These are phyloP conservation scores for Clarias batrachus DNA, from an alignment of 2,113 vertebrate species.

Conservation along the genomic window DNA sequence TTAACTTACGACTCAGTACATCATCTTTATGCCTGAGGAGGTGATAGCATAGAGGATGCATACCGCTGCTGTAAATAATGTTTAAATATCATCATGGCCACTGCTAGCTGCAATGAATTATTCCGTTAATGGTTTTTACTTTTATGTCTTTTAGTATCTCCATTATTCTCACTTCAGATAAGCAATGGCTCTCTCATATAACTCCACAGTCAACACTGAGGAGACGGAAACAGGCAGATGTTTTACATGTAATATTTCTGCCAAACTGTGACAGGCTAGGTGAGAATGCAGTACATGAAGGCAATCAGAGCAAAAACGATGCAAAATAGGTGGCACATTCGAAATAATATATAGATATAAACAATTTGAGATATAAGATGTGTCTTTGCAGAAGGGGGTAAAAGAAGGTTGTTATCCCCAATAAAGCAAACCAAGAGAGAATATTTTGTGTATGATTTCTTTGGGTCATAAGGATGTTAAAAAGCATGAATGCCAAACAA, in stretches of 20 bases:
- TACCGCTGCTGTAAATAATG: slow-evolving; percentile 3
- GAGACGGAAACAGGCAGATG: neutral
- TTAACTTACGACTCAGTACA: neutral
- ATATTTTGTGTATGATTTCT: too few species aligned
- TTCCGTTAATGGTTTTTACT: neutral
- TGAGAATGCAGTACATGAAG: neutral
- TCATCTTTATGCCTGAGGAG: slow-evolving; percentile 12
- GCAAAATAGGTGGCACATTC: neutral
- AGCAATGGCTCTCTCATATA: neutral
- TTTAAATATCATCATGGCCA: neutral
- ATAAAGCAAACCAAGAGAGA: too few species aligned
- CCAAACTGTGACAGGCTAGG: neutral
- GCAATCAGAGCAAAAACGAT: neutral
- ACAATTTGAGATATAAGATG: neutral
- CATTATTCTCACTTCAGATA: slow-evolving; percentile 5
- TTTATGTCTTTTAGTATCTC: neutral
- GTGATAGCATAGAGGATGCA: neutral
- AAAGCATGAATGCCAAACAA: too few species aligned
- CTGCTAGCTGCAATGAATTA: slow-evolving; percentile 7
- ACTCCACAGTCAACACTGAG: neutral
- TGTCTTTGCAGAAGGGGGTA: too few species aligned
- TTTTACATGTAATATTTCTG: slow-evolving; percentile 6
- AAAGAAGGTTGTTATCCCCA: too few species aligned
- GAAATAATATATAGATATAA: neutral
- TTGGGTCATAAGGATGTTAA: too few species aligned